These are phyloP conservation scores for Trachymyrmex cornetzi DNA, from an alignment of 1,140 invertebrate species.

Conservation along the genomic window DNA sequence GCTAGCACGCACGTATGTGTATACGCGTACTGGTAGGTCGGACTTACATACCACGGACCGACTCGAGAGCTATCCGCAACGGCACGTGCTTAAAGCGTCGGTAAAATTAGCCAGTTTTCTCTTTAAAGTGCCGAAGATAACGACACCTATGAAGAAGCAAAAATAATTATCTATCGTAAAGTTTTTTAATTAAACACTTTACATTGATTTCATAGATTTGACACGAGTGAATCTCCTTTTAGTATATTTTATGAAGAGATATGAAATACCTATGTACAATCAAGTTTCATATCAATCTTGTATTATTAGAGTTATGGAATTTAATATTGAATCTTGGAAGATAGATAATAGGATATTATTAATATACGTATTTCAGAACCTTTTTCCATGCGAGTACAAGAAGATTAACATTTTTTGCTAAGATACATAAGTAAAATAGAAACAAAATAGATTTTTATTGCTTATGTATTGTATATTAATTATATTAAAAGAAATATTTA, in stretches of 20 bases:
- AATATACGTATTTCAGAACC: neutral
- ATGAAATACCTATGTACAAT: neutral
- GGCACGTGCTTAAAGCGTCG: constrained; percentile 36
- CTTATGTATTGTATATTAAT: neutral
- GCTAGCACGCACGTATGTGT: constrained; percentile 36
- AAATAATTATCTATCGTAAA: neutral
- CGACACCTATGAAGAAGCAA: neutral
- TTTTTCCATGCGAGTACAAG: neutral
- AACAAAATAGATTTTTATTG: neutral
- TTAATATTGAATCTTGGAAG: constrained; percentile 9
- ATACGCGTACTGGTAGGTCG: neutral
- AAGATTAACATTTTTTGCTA: neutral
- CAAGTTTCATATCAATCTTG: neutral
- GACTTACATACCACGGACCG: neutral
- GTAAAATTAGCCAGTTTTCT: neutral
- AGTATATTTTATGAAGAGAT: neutral
- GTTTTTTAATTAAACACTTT: neutral
- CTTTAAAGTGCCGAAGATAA: constrained; percentile 1
- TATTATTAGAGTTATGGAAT: no score
- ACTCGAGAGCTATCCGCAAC: constrained; percentile 17
- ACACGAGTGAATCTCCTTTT: neutral
- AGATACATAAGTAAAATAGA: neutral
- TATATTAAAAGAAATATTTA: neutral
- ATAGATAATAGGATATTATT: neutral
- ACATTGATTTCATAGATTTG: neutral